Evolutionary conservation across 2,113 vertebrate genomes (phyloP).

Genomic region (Rhynchopsitta pachyrhyncha): DNA sequence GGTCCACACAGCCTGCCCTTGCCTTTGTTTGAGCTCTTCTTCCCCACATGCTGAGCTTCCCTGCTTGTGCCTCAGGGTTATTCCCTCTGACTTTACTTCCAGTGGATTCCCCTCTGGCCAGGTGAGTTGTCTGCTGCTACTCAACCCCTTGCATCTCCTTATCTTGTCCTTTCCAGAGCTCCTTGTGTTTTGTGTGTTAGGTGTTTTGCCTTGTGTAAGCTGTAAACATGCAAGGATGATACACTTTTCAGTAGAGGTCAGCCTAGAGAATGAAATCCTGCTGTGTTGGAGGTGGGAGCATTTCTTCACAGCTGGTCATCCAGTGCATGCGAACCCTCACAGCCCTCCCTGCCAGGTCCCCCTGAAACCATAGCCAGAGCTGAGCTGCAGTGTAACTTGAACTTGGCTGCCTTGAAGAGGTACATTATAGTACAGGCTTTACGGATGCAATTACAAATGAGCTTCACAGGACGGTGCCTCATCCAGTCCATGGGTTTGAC

Average conservation of each 20-base stretch:
- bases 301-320: background rate
- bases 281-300: fast-evolving
- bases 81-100: background rate
- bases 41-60: fast-evolving
- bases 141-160: background rate
- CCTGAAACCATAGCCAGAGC: fast-evolving
- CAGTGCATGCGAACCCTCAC: background rate
- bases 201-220: background rate
- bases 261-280: background rate
- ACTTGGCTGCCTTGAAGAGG: background rate
- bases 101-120: fast-evolving
- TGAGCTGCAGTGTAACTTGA: background rate
- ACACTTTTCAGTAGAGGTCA: background rate
- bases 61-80: fast-evolving
- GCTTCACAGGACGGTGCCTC: background rate
- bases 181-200: background rate
- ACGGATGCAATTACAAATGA: background rate
- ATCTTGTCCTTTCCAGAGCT: background rate
- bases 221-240: background rate
- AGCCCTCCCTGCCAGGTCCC: background rate
- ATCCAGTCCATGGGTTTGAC: background rate
- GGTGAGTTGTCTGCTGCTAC: background rate
- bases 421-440: background rate
- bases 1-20: fast-evolving
- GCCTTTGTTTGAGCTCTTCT: background rate